Evolutionary conservation across 2,113 vertebrate genomes (phyloP).

Genomic region (Lamprologus lemairii): DNA sequence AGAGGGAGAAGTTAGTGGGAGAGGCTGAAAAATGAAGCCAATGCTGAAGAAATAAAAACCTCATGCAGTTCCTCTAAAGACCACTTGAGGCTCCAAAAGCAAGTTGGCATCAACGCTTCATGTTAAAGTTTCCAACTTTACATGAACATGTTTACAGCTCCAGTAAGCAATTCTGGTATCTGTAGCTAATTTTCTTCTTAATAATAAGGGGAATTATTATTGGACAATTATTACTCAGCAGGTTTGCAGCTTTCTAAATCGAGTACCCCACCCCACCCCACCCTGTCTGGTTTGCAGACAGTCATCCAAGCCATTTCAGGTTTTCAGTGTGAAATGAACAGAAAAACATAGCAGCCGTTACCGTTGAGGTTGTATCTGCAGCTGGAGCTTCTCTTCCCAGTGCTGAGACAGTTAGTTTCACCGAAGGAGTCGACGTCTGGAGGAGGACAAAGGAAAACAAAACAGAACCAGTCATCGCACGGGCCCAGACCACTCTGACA

Average conservation of each 20-base stretch:
- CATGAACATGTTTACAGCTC: too few relatives aligned
- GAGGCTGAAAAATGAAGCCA: rapidly evolving
- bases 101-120: not conserved
- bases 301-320: not conserved
- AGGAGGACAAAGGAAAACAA: not conserved
- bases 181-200: not conserved
- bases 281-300: not conserved
- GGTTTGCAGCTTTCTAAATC: not conserved
- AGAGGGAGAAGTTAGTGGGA: not conserved
- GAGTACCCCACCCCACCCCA: not conserved
- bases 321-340: not conserved
- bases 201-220: not conserved
- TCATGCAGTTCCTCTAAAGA: not conserved
- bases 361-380: constrained; percentile 69
- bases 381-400: constrained; percentile 67
- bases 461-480: rapidly evolving
- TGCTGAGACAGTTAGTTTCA: constrained; percentile 70
- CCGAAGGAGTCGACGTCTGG: constrained; percentile 72
- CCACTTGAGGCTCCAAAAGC: not conserved
- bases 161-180: not conserved
- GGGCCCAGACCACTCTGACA: not conserved
- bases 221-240: not conserved
- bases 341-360: not conserved
- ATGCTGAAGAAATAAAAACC: rapidly evolving
- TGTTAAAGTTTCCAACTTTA: not conserved